Evolutionary conservation across 2,797 vertebrate species (phyloP), one percentile per base, ranked within the genome.

Genomic region (Phalloptychus januarius): DNA sequence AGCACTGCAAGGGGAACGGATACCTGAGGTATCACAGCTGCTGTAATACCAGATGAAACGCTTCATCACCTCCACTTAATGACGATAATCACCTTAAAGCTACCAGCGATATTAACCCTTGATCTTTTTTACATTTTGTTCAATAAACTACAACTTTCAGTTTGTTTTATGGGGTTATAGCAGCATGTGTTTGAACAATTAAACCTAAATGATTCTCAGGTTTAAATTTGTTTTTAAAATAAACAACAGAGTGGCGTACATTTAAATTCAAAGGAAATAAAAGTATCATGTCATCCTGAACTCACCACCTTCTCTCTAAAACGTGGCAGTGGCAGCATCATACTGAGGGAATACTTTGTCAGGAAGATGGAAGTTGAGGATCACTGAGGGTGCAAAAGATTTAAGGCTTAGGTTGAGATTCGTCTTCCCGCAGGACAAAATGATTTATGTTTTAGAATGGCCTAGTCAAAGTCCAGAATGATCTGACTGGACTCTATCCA

Each of bases 1-100:
- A 98, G 90, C 97, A 96, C 93, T 98, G 97, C 94, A 98, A 98
- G 96, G 97, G 97, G 88, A 97, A 94, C 89, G 96, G 96, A 71
- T 96, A 96, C 93, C 96, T 97, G 94, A 97, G 97, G 97, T 91
- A 96, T 95, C 48, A 2, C 8, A 52, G 0, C 28, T 45, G 67
- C 31, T 23, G 50, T 12, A 33, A 38, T 8, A 25, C 25, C 8
- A 67, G 18, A 38, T 1, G 20, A 8, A 56, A 56, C 1, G 6
- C 18, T 65, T 65, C 7, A 40, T 40, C 38, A 40, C 20, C 63
- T 42, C 11, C 36, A 5, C n/a, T 25, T 13, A 36, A 18, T 20
- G 18, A 36, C 16, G 0, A 7, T 20, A 38, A 67, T 11, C 31
- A 23, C 33, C 36, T 20, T 69, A 2, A 69, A 69, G 20, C 11